A percentile compares a stretch with the other conserved stretches of the same genome.
These are phyloP conservation scores for Acyrthosiphon pisum DNA, from an alignment of 1,140 invertebrate genomes.

Conservation along the genomic window DNA sequence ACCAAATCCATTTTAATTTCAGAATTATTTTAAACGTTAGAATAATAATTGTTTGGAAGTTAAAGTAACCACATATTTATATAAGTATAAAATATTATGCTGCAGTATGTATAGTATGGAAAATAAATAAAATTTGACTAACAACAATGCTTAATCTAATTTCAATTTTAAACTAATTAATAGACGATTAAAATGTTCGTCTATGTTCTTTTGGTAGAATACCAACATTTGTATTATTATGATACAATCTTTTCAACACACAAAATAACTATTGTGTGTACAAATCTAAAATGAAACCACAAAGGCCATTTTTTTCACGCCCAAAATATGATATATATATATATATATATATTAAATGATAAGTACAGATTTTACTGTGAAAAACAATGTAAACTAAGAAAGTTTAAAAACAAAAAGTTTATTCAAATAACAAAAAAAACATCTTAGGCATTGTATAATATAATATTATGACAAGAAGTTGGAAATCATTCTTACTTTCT, in stretches of 20 bases:
- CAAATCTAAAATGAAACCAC: neutral
- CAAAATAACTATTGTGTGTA: neutral
- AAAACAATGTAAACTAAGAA: no score
- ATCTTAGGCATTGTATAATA: neutral
- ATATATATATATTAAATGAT: no score
- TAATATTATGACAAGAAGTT: neutral
- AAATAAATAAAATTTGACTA: neutral
- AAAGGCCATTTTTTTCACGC: neutral
- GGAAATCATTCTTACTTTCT: neutral
- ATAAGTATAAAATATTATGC: neutral
- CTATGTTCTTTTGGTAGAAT: neutral
- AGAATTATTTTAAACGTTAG: neutral
- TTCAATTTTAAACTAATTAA: neutral
- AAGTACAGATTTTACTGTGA: no score
- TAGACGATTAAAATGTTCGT: neutral
- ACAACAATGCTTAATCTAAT: neutral
- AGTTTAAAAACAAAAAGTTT: no score
- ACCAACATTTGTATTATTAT: neutral
- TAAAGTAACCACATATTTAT: neutral
- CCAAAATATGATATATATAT: no score
- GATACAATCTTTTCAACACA: neutral
- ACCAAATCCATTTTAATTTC: neutral
- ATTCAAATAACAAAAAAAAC: neutral
- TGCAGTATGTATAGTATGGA: neutral
- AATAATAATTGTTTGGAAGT: neutral